A percentile compares a stretch with the other conserved stretches of the same genome.
Evolutionary conservation across 1,140 invertebrate species (phyloP).

Genomic region (Brachionus koreanus): DNA sequence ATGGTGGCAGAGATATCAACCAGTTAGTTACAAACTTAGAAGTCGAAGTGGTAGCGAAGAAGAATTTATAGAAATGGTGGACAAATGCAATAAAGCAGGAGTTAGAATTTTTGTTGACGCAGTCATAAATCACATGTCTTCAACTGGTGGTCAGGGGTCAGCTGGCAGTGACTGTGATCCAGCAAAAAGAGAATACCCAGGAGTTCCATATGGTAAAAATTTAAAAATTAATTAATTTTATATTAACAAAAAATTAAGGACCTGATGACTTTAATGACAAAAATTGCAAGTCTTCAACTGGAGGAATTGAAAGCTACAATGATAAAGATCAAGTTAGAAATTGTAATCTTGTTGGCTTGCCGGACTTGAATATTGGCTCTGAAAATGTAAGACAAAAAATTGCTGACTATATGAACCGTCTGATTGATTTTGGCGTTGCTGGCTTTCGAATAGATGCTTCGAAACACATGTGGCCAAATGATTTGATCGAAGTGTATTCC

Average conservation of each 20-base stretch:
- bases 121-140: conserved; percentile 83
- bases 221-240: not conserved
- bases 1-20: conserved; percentile 82
- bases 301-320: conserved; percentile 56
- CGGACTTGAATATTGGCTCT: conserved; percentile 68
- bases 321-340: conserved; percentile 62
- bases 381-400: conserved; percentile 69
- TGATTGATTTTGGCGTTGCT: conserved; percentile 73
- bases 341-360: conserved; percentile 69
- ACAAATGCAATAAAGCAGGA: conserved; percentile 68
- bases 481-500: not conserved
- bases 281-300: conserved; percentile 51
- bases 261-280: conserved; percentile 47
- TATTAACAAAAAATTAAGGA: conserved; percentile 16
- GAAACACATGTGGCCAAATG: conserved; percentile 44
- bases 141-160: conserved; percentile 54
- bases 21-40: conserved; percentile 73
- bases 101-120: conserved; percentile 79
- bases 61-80: conserved; percentile 71
- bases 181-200: conserved; percentile 55
- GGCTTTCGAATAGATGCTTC: conserved; percentile 60
- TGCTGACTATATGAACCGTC: conserved; percentile 67
- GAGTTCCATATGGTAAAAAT: conserved; percentile 59
- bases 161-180: conserved; percentile 56
- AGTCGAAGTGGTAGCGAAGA: conserved; percentile 72